Base-by-base conservation (phyloP, 2,113 vertebrate species). In the Rallus limicola region DNA sequence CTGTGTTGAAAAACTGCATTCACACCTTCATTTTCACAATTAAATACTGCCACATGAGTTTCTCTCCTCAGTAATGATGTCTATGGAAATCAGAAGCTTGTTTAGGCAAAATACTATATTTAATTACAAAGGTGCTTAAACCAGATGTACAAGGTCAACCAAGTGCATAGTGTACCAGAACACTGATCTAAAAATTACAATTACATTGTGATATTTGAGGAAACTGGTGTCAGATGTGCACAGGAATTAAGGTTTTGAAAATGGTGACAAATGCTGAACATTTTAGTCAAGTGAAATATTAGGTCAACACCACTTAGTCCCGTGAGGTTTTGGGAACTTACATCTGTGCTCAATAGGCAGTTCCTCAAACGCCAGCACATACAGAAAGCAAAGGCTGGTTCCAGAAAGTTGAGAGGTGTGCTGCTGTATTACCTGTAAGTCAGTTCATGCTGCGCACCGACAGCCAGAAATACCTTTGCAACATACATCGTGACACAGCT, bases 41-140 rank as follows among this genome's bases (percentile, higher is more conserved):
- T 87, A 85, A 96, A 68, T 93, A 81, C 81, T 72, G 64, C 60
- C 88, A 83, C 24, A 8, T 68, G 64, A 40, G 33, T 75, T 84
- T 75, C 36, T 81, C 72, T 78, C 85, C 72, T 92, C 48, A 53
- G 34, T 63, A 82, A 52, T 76, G 68, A 77, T 60, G 89, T 89
- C 25, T 91, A 33, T 34, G 76, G 88, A 95, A 95, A 90, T 82
- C 36, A 84, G 77, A 90, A 71, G 48, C 48, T 91, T 40, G 28
- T 86, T 93, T 72, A 71, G 38, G 69, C 88, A 94, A 84, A 92
- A 83, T 79, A 88, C 28, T 87, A 28, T 33, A 79, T 90, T 76
- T 88, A 82, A 81, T 96, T 89, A 84, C 67, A 77, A 89, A 88
- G 81, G 75, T 96, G 88, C 64, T 93, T 95, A 56, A 83, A 84